These are phyloP conservation scores for Serranus cabrilla DNA, from an alignment of 2,797 vertebrate species.

Conservation along the genomic window DNA sequence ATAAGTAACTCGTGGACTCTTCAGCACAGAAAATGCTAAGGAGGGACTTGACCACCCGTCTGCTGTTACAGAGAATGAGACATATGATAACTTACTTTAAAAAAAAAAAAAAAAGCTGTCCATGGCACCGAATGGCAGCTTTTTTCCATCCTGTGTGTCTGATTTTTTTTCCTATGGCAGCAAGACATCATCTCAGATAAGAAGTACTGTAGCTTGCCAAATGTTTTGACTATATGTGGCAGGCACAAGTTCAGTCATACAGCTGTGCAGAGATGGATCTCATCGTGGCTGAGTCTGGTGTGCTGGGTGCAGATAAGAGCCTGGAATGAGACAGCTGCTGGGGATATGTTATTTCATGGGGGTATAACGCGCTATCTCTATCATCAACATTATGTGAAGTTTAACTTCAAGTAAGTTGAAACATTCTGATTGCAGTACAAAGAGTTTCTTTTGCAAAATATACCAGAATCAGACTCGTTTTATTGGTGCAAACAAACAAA, in stretches of 20 bases:
- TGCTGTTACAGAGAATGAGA: constrained; percentile 9
- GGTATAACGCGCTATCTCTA: background rate
- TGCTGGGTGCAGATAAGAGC: constrained; percentile 54
- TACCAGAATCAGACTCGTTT: too few species aligned
- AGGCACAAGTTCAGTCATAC: constrained; percentile 1
- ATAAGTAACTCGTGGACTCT: constrained; percentile 6
- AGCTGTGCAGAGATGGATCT: constrained; percentile 23
- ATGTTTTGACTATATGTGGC: constrained; percentile 44
- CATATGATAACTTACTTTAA: background rate
- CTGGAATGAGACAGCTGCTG: constrained; percentile 54
- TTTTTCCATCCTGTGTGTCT: constrained; percentile 18
- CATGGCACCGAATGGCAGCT: background rate
- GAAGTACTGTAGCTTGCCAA: background rate
- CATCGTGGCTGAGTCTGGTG: constrained; percentile 15
- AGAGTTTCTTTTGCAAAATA: background rate
- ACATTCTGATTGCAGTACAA: background rate
- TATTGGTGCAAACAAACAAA: too few species aligned
- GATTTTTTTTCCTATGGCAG: constrained; percentile 3
- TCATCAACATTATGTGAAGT: background rate
- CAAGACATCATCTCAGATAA: constrained; percentile 8
- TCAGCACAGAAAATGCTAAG: background rate
- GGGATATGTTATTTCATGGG: constrained; percentile 18
- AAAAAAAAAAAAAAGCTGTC: too few species aligned
- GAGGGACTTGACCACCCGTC: background rate
- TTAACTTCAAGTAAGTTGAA: background rate